Conservation (phyloP, 2,888 invertebrate species). For the Coremacera marginata region DNA sequence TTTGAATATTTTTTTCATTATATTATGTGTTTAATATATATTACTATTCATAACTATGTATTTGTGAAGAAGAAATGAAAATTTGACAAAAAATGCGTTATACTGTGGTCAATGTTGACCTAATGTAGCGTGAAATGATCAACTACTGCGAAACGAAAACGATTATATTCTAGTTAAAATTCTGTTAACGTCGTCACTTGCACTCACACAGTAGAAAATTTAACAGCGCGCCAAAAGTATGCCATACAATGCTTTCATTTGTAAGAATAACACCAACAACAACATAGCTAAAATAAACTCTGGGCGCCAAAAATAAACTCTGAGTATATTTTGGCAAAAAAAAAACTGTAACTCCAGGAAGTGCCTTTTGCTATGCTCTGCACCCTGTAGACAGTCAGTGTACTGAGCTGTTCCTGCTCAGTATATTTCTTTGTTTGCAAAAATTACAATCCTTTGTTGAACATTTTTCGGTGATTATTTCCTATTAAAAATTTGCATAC, state of each 20-base stretch:
- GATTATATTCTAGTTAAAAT: conserved; percentile 24
- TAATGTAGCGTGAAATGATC: conserved; percentile 14
- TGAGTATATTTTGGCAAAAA: background rate
- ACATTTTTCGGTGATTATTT: conserved; percentile 26
- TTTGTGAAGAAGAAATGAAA: too few relatives aligned
- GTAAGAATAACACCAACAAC: background rate
- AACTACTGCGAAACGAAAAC: conserved; percentile 22
- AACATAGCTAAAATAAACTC: background rate
- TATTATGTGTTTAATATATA: too few relatives aligned
- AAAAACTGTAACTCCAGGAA: background rate
- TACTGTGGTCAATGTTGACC: background rate
- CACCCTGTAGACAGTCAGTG: background rate
- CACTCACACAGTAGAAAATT: background rate
- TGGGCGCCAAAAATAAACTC: background rate
- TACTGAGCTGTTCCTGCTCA: background rate
- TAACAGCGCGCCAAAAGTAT: background rate
- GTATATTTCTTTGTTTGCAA: background rate
- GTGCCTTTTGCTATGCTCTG: background rate
- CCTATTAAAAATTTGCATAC: conserved; percentile 31
- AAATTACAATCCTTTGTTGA: conserved; percentile 20
- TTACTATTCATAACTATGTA: too few relatives aligned
- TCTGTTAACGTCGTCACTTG: background rate
- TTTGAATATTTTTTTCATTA: too few relatives aligned
- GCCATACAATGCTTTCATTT: background rate
- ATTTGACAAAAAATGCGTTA: too few relatives aligned